phyloP scores from a whole-genome alignment of 2,113 vertebrate genomes.

The Scophthalmus maximus region DNA sequence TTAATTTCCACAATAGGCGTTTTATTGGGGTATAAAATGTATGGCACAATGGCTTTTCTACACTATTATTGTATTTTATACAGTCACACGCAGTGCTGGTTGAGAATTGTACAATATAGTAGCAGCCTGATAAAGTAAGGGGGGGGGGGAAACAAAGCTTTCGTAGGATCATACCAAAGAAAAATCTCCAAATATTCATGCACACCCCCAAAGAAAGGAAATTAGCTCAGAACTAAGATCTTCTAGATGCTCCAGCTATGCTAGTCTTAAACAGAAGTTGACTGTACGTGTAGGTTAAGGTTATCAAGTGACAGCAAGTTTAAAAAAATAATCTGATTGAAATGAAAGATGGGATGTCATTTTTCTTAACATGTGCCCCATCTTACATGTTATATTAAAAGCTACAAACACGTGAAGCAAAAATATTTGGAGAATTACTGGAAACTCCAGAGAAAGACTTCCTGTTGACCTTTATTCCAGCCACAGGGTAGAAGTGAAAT shows the following conservation, averaged over 20 bases:
- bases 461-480: conserved; percentile 26
- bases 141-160: conserved; percentile 11
- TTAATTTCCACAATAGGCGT: conserved; percentile 30
- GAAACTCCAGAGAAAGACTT: not conserved
- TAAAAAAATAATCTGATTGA: not conserved
- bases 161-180: conserved; percentile 46
- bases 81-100: conserved; percentile 14
- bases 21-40: conserved; percentile 44
- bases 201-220: conserved; percentile 3
- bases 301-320: conserved; percentile 1
- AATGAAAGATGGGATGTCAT: not conserved
- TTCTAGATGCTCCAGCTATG: conserved; percentile 8
- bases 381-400: not conserved
- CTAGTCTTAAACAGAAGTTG: not conserved
- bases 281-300: not conserved
- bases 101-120: conserved; percentile 31
- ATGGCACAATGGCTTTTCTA: conserved; percentile 27
- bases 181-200: conserved; percentile 47
- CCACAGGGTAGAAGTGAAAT: not conserved
- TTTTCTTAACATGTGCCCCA: not conserved
- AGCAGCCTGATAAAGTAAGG: conserved; percentile 15
- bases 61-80: conserved; percentile 38
- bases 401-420: not conserved
- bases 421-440: not conserved
- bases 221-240: not conserved